Evolutionary conservation across 2,888 invertebrate species (phyloP), one percentile per base, ranked within the genome.

Genomic region (Perithous albicinctus): DNA sequence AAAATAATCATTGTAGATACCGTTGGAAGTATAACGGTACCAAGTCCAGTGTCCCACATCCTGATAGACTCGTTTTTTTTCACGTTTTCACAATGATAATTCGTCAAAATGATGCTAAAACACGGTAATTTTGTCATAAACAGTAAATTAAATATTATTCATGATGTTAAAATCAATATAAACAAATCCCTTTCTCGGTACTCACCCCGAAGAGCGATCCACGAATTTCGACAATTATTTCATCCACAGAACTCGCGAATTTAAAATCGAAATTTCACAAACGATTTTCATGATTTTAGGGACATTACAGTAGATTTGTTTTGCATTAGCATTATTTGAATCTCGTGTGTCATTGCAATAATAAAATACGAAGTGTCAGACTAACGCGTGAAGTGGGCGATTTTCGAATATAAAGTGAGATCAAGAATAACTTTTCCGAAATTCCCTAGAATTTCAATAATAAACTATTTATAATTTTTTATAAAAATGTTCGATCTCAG

Each of bases 1-100:
- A 94, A 94, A 69, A 94, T 86, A 38, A 93, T 88, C 84, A 94
- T 88, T 3, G 93, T 93, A 35, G 94, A 93, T 56, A 94, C 85
- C 43, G 94, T 93, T 26, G 93, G 93, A 26, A 93, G 70, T 41
- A 94, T 86, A 77, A 93, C 88, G 67, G 86, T 87, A 72, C 83
- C 80, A n/a, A 90, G 82, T 72, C 88, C 89, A 59, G 87, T 85
- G 54, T 90, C 88, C 89, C 90, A 91, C 91, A 91, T 91, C 20
- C 78, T 85, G 12, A 23, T 10, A 10, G 32, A 59, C 3, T 32
- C 38, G 18, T 7, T 56, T n/a, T 2, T n/a, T 26, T 29, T 26
- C 29, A 2, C 51, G 26, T 6, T 59, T 32, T 35, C 8, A 32
- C 12, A 54, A 26, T 54, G 12, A 54, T n/a, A 54, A 54, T 15